Evolutionary conservation across 2,797 vertebrate genomes (phyloP).

Genomic region (Arnoldichthys spilopterus): DNA sequence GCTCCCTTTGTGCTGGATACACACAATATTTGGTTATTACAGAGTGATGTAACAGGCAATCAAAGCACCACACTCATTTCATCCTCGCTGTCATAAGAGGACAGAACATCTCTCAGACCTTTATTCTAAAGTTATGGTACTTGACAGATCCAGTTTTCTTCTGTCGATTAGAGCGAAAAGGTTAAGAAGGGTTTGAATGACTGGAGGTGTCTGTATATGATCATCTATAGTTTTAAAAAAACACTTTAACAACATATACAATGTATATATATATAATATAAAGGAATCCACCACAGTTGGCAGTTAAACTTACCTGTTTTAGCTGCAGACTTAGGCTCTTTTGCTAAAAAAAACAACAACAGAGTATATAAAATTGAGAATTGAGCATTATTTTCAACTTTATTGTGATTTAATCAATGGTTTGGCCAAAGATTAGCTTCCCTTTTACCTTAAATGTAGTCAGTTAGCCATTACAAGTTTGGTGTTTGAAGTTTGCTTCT

Average conservation of each 20-base stretch:
- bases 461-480: neutral
- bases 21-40: conserved; percentile 29
- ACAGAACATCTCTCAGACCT: conserved; percentile 39
- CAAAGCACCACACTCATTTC: conserved; percentile 18
- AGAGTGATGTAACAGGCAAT: conserved; percentile 29
- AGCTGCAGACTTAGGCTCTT: conserved; percentile 63
- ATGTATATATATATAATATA: neutral
- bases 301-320: conserved; percentile 64
- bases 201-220: neutral
- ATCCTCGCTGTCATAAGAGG: conserved; percentile 31
- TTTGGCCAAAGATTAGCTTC: too few species aligned
- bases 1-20: neutral
- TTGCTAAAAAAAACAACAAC: conserved; percentile 38
- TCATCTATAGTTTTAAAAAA: too few species aligned
- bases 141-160: conserved; percentile 55
- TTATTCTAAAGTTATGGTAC: conserved; percentile 40
- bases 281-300: conserved; percentile 5
- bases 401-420: too few species aligned
- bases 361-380: neutral
- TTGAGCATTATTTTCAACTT: neutral
- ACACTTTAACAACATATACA: too few species aligned
- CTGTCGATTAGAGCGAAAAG: conserved; percentile 32
- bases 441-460: too few species aligned
- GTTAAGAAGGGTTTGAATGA: conserved; percentile 30
- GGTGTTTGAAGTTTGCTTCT: neutral